Evolutionary conservation across 2,888 invertebrate species (phyloP), one percentile per base, ranked within the genome.

Genomic region (Perdita meconis): DNA sequence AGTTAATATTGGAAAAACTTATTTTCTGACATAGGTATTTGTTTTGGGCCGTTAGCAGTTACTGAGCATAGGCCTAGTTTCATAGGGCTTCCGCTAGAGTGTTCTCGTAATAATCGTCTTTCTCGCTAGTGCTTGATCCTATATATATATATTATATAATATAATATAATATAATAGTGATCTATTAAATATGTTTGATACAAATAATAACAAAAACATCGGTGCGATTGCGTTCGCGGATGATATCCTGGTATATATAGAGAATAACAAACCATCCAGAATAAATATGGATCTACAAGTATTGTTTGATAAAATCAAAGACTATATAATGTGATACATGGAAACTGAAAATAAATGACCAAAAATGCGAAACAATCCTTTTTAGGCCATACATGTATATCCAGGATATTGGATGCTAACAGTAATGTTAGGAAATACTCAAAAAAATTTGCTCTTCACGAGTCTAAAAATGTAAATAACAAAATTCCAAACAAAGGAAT

Each of bases 141-240:
- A n/a, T n/a, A n/a, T n/a, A n/a, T n/a, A n/a, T n/a, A n/a, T n/a
- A n/a, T n/a, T n/a, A n/a, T n/a, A n/a, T n/a, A n/a, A n/a, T n/a
- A n/a, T n/a, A n/a, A n/a, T n/a, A n/a, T n/a, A n/a, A n/a, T 59
- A 12, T 12, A 51, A 38, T 5, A 53, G 57, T 40, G 51, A 67
- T 12, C n/a, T 61, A 1, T 16, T 60, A 19, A n/a, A 34, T 2
- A 26, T 68, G 42, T 61, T 34, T n/a, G 61, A n/a, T 0, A 12
- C 72, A 10, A 79, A 68, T 12, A 8, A 19, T 13, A 16, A 5
- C 10, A 38, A 55, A 1, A 19, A 19, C 19, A 44, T 13, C 16
- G 24, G 6, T 22, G 72, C 69, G 0, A 51, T 78, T 6, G 66
- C 78, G 0, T 78, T 64, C 12, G 81, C 81, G 2, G 75, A 81